Conservation (phyloP, 2,113 vertebrate genomes). For the Mola mola region DNA sequence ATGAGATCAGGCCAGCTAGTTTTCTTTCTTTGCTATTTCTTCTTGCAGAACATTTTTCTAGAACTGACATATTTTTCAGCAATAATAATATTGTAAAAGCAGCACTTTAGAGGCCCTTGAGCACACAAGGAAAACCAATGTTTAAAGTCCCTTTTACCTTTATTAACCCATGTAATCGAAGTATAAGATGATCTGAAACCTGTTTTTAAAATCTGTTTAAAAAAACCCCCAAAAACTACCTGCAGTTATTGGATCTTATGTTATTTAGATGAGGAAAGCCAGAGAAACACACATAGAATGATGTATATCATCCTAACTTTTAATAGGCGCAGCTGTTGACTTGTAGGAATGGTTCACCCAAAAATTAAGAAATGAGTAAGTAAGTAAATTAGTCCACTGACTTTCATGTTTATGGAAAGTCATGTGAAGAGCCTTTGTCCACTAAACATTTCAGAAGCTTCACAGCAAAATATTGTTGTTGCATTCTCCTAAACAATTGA, state of each 20-base stretch:
- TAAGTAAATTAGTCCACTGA: too few relatives aligned
- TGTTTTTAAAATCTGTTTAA: constrained; percentile 32
- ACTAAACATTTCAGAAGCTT: too few relatives aligned
- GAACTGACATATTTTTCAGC: background rate
- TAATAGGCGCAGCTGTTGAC: constrained; percentile 49
- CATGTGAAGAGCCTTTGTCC: too few relatives aligned
- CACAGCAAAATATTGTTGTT: too few relatives aligned
- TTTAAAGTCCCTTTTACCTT: constrained; percentile 25
- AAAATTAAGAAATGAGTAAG: too few relatives aligned
- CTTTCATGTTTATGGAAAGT: too few relatives aligned
- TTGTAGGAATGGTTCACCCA: too few relatives aligned
- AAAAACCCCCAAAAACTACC: too few relatives aligned
- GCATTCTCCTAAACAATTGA: too few relatives aligned
- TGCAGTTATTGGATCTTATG: constrained; percentile 37
- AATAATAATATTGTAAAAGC: too few relatives aligned
- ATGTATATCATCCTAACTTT: constrained; percentile 24
- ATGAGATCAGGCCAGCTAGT: background rate
- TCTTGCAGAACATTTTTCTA: background rate
- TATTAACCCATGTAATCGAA: constrained; percentile 25
- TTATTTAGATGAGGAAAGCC: constrained; percentile 22
- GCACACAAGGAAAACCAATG: constrained; percentile 17
- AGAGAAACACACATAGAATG: constrained; percentile 16
- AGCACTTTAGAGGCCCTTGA: too few relatives aligned
- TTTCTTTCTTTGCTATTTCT: background rate
- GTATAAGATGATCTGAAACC: constrained; percentile 26